These are phyloP conservation scores for Cistogaster globosa DNA, from an alignment of 2,888 invertebrate genomes.

Conservation along the genomic window DNA sequence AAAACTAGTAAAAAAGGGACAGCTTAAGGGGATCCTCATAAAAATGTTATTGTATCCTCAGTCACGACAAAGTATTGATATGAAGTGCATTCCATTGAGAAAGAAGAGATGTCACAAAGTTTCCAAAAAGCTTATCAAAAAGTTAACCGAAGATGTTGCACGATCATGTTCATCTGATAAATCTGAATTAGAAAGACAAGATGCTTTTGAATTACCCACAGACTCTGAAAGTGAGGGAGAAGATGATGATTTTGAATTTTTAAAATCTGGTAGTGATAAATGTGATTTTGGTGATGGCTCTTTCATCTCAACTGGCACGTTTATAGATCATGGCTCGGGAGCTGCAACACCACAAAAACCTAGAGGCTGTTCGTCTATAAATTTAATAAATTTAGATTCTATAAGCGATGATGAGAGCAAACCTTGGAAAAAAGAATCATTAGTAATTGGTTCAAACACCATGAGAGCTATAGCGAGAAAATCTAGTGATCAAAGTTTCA, in stretches of 20 bases:
- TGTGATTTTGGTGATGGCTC: conserved; percentile 74
- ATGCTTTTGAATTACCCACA: conserved; percentile 84
- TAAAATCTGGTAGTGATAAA: conserved; percentile 86
- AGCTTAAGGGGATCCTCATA: conserved; percentile 88
- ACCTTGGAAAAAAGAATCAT: conserved; percentile 78
- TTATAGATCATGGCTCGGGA: conserved; percentile 83
- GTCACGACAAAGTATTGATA: conserved; percentile 84
- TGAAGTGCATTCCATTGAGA: conserved; percentile 84
- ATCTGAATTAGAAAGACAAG: conserved; percentile 84
- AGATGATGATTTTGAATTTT: conserved; percentile 85
- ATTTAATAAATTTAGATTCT: conserved; percentile 79
- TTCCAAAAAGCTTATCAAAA: conserved; percentile 79
- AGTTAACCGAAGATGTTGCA: conserved; percentile 59
- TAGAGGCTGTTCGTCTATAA: conserved; percentile 79
- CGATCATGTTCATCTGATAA: conserved; percentile 73
- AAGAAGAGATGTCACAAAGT: conserved; percentile 82
- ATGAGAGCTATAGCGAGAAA: conserved; percentile 78
- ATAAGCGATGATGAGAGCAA: conserved; percentile 72
- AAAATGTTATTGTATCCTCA: conserved; percentile 89
- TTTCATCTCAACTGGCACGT: conserved; percentile 82
- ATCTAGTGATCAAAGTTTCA: conserved; percentile 79
- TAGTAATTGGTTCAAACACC: conserved; percentile 81
- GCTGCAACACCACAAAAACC: conserved; percentile 66
- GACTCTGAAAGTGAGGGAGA: conserved; percentile 83
- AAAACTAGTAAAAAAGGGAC: conserved; percentile 88